A percentile compares a stretch with the other conserved stretches of the same genome.
phyloP scores from a whole-genome alignment of 2,888 invertebrate species.

The Himalopsyche japonica region DNA sequence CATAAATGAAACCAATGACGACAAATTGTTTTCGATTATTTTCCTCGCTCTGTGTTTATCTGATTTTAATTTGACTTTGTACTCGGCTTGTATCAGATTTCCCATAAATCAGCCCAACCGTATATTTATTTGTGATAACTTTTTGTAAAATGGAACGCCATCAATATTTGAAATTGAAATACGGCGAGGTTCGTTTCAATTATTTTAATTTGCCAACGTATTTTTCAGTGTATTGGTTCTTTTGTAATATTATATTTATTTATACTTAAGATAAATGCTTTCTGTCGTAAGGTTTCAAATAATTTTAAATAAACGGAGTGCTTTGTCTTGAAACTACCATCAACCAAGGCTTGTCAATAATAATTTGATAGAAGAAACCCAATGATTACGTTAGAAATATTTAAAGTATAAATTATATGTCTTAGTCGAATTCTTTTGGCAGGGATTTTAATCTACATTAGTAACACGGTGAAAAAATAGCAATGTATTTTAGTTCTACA shows the following conservation, averaged over 20 bases:
- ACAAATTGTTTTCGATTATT: conserved; percentile 21
- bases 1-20: conserved; percentile 7
- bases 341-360: no score
- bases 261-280: no score
- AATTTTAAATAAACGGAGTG: no score
- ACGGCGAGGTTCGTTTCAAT: neutral
- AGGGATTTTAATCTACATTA: no score
- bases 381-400: no score
- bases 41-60: conserved; percentile 15
- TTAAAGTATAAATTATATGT: no score
- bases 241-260: neutral
- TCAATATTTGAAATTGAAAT: neutral
- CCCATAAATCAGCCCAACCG: conserved; percentile 15
- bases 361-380: no score
- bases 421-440: no score
- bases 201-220: neutral
- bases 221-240: neutral
- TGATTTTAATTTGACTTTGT: conserved; percentile 12
- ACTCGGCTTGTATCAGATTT: conserved; percentile 15
- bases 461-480: no score
- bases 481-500: no score
- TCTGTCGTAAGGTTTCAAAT: no score
- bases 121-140: neutral
- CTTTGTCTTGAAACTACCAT: no score
- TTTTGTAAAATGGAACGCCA: neutral